Base-by-base conservation (phyloP, 2,888 invertebrate species). In the Tupiocoris notatus region DNA sequence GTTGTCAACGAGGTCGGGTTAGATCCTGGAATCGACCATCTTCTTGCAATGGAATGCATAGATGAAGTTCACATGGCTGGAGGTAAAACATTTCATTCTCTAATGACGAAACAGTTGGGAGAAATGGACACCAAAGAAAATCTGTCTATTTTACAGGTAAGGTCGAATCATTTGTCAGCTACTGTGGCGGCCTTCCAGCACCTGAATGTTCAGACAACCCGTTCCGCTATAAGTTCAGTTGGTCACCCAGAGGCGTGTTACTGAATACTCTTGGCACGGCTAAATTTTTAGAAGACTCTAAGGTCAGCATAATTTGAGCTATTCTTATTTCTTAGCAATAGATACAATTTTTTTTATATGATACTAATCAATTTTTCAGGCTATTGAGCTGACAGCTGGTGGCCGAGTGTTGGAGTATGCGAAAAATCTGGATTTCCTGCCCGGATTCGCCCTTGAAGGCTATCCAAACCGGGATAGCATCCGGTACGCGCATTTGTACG, bases 21-120 rank as follows among this genome's bases (percentile, higher is more conserved):
- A 25, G 99, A 99, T 83, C 99, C 99, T 0, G 99, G 98, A n/a
- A 96, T 97, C 80, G 97, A 98, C 84, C 99, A 99, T 84, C 87
- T 99, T 80, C 85, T 99, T 75, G 99, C 99, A 0, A 88, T 98
- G 85, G 97, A 99, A 83, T 96, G 96, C 83, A 96, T 99, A 81
- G 96, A 98, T 83, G 93, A 96, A 81, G 91, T 95, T 12, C 92
- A 94, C 82, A 90, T 88, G 78, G 90, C 90, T 64, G 98, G 98
- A 1, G 98, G 97, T 78, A 77, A 56, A n/a, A n/a, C n/a, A n/a
- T n/a, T 12, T 39, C 39, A 39, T 12, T 39, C 12, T 39, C 39
- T 39, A 39, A 39, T 39, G 12, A n/a, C n/a, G n/a, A n/a, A n/a
- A n/a, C n/a, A n/a, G n/a, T n/a, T n/a, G n/a, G n/a, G n/a, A n/a